A percentile compares a stretch with the other conserved stretches of the same genome.
Evolutionary conservation across 2,888 invertebrate species (phyloP).

Genomic region (Ernsta delagoae): DNA sequence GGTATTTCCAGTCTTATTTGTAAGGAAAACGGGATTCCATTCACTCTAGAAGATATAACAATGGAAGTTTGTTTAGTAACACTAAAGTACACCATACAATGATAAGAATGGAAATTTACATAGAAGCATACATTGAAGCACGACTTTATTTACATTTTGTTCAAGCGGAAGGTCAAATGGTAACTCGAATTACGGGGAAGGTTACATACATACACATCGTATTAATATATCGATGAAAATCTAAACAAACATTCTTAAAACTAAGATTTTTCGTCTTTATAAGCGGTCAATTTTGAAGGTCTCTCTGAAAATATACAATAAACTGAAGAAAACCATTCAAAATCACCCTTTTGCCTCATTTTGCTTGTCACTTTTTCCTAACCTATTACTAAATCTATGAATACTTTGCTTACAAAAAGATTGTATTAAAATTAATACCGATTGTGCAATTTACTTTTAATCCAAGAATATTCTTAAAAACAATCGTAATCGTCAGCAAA

Average conservation of each 20-base stretch:
- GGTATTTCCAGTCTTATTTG: constrained; percentile 40
- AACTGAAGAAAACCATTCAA: constrained; percentile 74
- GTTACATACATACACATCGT: constrained; percentile 59
- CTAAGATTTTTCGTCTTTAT: constrained; percentile 55
- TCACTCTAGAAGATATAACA: constrained; percentile 29
- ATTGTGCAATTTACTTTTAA: not conserved
- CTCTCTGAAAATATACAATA: constrained; percentile 74
- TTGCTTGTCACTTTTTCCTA: constrained; percentile 76
- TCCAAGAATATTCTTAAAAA: not conserved
- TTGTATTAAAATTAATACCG: constrained; percentile 31
- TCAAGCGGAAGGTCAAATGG: constrained; percentile 70
- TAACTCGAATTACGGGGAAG: constrained; percentile 78
- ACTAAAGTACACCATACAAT: not conserved
- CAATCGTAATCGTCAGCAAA: constrained; percentile 44
- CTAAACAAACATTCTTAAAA: constrained; percentile 50
- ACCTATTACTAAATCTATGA: constrained; percentile 49
- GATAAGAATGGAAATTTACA: constrained; percentile 39
- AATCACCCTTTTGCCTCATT: constrained; percentile 76
- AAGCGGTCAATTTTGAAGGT: constrained; percentile 72
- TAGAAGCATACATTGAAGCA: constrained; percentile 51
- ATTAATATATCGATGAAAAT: constrained; percentile 36
- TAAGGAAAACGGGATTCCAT: constrained; percentile 39
- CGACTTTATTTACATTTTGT: constrained; percentile 68
- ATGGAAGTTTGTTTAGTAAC: no score
- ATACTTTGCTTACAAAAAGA: constrained; percentile 51